Evolutionary conservation across 2,113 vertebrate species (phyloP), one percentile per base, ranked within the genome.

Genomic region (Xenopus laevis): DNA sequence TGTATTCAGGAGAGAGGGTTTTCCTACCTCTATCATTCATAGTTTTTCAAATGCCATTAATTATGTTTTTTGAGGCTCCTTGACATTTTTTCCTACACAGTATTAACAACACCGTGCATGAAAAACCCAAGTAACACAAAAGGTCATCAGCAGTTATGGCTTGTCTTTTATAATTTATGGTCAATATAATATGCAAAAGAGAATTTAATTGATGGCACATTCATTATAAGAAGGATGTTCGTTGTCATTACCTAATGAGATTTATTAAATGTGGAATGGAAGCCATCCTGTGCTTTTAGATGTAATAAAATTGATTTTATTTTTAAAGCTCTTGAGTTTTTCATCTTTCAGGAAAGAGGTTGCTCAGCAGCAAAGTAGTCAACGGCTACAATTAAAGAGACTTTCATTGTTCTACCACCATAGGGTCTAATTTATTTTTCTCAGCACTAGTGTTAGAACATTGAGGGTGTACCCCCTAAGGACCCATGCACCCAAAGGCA

Each of bases 221-320:
- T 83, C 86, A 85, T 86, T 87, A 83, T 83, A 86, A 88, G 82
- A 85, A 83, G 85, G 74, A 81, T 85, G 82, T 83, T 85, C 82
- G 77, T 80, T 83, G 81, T 85, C 82, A 83, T 81, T 85, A 81
- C 85, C 80, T 86, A 81, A 86, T 65, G 79, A 82, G 78, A 87
- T 86, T 84, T 84, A 87, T 88, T 86, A 84, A 84, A 86, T 82
- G 72, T 82, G 83, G 66, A 85, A 82, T 71, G 81, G 82, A 79
- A 81, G 80, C 82, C 85, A 84, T 50, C 10, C 8, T 40, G 33
- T 40, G 33, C 33, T 40, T 5, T 40, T 40, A 40, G 33, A 40
- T 40, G 33, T 4, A 7, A 40, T 40, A 40, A 40, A 40, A 40
- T 40, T 40, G 33, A 40, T 40, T 40, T 40, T 40, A 40, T 4